Evolutionary conservation across 1,140 invertebrate genomes (phyloP).

Genomic region (Drosophila ficusphila): DNA sequence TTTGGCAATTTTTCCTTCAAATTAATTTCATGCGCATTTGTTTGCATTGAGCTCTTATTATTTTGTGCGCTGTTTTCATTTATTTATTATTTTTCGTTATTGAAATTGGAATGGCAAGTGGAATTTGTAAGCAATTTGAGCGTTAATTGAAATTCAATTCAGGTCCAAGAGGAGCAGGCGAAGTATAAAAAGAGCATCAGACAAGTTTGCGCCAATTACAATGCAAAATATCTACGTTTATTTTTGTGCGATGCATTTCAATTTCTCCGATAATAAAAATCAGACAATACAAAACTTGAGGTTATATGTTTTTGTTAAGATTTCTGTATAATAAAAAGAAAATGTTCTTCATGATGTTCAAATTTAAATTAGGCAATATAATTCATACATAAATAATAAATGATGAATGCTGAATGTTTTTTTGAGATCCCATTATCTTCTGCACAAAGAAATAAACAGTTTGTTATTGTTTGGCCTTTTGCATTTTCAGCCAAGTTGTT

Average conservation of each 20-base stretch:
- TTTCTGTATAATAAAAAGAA: background rate
- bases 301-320: background rate
- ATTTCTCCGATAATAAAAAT: constrained; percentile 6
- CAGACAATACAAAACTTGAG: background rate
- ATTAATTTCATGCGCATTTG: constrained; percentile 57
- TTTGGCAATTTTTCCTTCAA: constrained; percentile 67
- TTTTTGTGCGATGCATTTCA: constrained; percentile 43
- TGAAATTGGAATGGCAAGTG: constrained; percentile 63
- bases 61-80: constrained; percentile 28
- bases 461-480: background rate
- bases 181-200: background rate
- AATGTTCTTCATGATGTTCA: background rate
- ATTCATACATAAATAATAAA: no score
- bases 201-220: constrained; percentile 41
- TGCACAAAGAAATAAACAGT: no score
- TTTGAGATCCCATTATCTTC: no score
- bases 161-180: constrained; percentile 23
- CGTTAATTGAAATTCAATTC: constrained; percentile 72
- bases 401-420: no score
- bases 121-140: constrained; percentile 61
- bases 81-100: constrained; percentile 53
- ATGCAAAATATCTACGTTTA: constrained; percentile 34
- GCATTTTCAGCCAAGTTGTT: background rate
- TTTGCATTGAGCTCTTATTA: constrained; percentile 31
- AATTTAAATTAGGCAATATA: no score